Evolutionary conservation across 2,113 vertebrate species (phyloP), one percentile per base, ranked within the genome.

Genomic region (Typhlomys cinereus): DNA sequence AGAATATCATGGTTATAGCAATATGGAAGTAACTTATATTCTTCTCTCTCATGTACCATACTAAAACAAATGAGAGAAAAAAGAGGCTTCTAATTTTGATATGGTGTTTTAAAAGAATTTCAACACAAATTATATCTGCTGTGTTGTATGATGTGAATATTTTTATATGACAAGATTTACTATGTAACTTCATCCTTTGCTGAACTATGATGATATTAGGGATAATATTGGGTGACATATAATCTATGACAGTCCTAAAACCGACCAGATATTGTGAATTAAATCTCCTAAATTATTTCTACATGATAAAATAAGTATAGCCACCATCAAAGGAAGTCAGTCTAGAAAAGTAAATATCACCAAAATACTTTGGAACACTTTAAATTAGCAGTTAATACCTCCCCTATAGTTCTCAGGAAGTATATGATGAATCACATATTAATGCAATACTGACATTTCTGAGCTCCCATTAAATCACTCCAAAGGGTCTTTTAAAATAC

Each of bases 341-440:
- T 5, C 6, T 64, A 87, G 21, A n/a, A 92, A 89, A 93, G 74
- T 83, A 89, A 93, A 74, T 87, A 87, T 54, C 36, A 82, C 21
- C 20, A 82, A 88, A 81, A 79, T 89, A 91, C 25, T 83, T 89
- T 79, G 61, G 83, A 88, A 78, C 15, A 74, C 66, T 91, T 93
- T 9, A 83, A 39, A 80, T 50, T 59, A 80, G 41, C 25, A 86
- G 73, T n/a, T 61, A 25, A 78, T 67, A 0, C 54, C 3, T 52
- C 34, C 46, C 34, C 2, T 3, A 17, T 10, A 34, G 11, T 52
- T 50, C 27, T 93, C 20, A 29, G 54, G 12, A 88, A 88, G 27
- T 80, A 88, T 62, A 74, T 83, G 87, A 61, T 23, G 79, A 0
- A 78, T 2, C 39, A 74, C 14, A 66, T 81, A 27, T 52, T 81